Evolutionary conservation across 2,888 invertebrate genomes (phyloP), one percentile per base, ranked within the genome.

Genomic region (Physocephala rufipes): DNA sequence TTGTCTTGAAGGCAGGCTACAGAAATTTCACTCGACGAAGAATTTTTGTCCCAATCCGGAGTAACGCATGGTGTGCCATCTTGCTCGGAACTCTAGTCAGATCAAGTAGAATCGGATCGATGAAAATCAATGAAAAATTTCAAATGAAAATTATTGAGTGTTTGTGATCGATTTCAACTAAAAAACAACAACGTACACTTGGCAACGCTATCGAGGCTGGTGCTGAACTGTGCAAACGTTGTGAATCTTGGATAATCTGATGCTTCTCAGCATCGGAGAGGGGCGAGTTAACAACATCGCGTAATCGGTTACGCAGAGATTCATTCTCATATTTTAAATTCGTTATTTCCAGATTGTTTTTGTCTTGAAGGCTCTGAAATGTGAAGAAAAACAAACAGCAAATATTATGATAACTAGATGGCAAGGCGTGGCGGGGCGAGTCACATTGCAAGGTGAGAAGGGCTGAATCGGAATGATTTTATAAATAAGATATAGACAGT

Each of bases 1-100:
- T 95, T 91, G 84, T 97, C 97, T 87, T 97, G 97, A 75, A 95
- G 89, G 84, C 96, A 96, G 24, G 96, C 96, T 74, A 97, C 95
- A 3, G 94, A 94, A 71, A 96, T 92, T 87, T 96, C 96, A 85
- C 95, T 95, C 74, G 95, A 93, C 59, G 93, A 93, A 71, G 95
- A 95, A 85, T 95, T 93, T 84, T 95, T 95, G 86, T 96, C 96
- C 96, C 96, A 96, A 77, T 95, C 95, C 9, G 93, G 93, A 12
- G 93, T 92, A 75, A 90, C 89, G 71, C 91, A 91, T n/a, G 91
- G 90, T 21, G 91, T 91, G 77, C 89, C 89, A 78, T 55, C 61
- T 36, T 61, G 86, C 77, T 89, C 89, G 87, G 43, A 26, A 16
- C 36, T 24, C 55, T 30, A 53, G 12, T 15, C 16, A 21, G 16